Conservation (phyloP, 2,888 invertebrate genomes). For the Apomyelois bistriatella region DNA sequence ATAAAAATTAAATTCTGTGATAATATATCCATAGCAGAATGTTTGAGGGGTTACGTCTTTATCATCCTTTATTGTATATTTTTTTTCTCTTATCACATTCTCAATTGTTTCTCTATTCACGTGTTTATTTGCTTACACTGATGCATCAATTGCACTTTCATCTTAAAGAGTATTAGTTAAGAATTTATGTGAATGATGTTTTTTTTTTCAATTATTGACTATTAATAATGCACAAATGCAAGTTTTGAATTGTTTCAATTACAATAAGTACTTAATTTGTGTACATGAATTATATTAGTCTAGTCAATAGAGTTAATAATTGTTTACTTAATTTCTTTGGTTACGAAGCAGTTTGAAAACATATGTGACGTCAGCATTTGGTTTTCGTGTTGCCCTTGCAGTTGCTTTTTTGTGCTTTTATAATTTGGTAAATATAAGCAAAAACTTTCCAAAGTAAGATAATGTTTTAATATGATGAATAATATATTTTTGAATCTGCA, state of each 20-base stretch:
- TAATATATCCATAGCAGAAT: too few species aligned
- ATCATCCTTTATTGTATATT: not conserved
- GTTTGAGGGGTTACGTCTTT: not conserved
- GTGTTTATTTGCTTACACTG: conserved; percentile 1
- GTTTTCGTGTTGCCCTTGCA: conserved; percentile 38
- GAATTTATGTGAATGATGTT: too few species aligned
- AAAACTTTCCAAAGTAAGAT: not conserved
- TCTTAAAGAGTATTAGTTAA: conserved; percentile 13
- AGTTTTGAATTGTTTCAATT: too few species aligned
- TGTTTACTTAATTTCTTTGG: conserved; percentile 10
- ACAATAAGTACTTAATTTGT: too few species aligned
- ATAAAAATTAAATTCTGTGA: too few species aligned
- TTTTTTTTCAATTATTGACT: not conserved
- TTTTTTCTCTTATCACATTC: not conserved
- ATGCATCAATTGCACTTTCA: conserved; percentile 11
- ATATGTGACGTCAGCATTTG: conserved; percentile 35
- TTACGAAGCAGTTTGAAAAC: conserved; percentile 18
- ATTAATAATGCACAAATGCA: not conserved
- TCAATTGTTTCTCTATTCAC: conserved; percentile 13
- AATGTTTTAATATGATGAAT: too few species aligned
- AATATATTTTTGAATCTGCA: not conserved
- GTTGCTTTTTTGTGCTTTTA: conserved; percentile 59
- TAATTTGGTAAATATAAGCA: conserved; percentile 38
- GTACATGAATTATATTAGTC: not conserved
- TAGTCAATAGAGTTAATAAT: conserved; percentile 9